Conservation (phyloP, 2,888 invertebrate species). For the Trissonchulus sp. region DNA sequence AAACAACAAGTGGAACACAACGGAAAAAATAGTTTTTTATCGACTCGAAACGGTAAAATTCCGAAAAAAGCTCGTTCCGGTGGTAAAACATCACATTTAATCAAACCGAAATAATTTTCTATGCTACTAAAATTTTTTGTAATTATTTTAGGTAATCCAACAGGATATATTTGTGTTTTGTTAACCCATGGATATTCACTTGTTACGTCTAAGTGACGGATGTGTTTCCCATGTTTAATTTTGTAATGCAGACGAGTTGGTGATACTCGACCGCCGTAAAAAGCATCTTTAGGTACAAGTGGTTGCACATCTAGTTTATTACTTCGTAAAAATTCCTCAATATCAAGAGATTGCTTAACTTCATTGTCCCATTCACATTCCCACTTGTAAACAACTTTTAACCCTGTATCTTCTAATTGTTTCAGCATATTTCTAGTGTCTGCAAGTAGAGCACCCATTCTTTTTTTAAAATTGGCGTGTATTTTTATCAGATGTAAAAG, state of each 20-base stretch:
- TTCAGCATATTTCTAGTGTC: not conserved
- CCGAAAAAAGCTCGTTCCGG: slow-evolving; percentile 11
- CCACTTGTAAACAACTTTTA: not conserved
- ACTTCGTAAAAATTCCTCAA: no score
- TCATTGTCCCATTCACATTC: not conserved
- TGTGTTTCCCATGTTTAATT: slow-evolving; percentile 2
- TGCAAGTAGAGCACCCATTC: slow-evolving; percentile 3
- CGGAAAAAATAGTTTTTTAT: slow-evolving; percentile 41
- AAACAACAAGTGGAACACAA: slow-evolving; percentile 42
- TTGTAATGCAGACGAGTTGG: not conserved
- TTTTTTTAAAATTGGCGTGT: not conserved
- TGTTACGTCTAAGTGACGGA: no score
- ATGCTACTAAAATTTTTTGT: slow-evolving; percentile 4
- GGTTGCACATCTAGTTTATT: no score
- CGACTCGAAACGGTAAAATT: slow-evolving; percentile 35
- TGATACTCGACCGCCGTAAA: not conserved
- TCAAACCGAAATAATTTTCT: slow-evolving; percentile 17
- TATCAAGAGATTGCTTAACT: not conserved
- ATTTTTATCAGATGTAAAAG: not conserved
- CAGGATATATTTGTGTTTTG: no score
- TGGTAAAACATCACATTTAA: slow-evolving; percentile 7
- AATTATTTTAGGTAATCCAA: slow-evolving; percentile 7
- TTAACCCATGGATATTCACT: no score
- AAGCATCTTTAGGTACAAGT: no score
- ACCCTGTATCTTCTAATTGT: not conserved